These are phyloP conservation scores for Benitochromis conjunctus DNA, from an alignment of 2,113 vertebrate species.

Conservation along the genomic window DNA sequence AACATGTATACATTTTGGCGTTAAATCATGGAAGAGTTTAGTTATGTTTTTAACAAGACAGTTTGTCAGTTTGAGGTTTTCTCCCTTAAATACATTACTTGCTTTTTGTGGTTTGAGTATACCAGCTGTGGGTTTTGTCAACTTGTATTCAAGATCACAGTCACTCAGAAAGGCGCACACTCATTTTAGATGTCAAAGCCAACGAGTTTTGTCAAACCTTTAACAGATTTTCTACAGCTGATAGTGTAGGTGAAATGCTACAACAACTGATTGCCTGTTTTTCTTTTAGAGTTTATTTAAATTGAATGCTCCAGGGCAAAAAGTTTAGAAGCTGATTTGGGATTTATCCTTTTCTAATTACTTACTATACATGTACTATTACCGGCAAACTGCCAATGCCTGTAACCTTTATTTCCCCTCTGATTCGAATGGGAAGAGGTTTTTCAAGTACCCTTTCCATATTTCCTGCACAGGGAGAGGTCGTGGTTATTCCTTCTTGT, in stretches of 20 bases:
- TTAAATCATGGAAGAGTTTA: constrained; percentile 33
- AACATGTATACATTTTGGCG: constrained; percentile 32
- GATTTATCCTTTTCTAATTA: not conserved
- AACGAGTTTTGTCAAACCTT: not conserved
- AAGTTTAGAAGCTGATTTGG: not conserved
- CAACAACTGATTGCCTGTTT: not conserved
- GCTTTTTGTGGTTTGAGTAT: not conserved
- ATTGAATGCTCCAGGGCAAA: not conserved
- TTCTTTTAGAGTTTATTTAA: not conserved
- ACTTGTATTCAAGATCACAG: not conserved
- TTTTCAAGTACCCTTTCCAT: not conserved
- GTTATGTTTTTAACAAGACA: not conserved
- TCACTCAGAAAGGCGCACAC: not conserved
- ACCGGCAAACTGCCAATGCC: not conserved
- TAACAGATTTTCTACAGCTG: not conserved
- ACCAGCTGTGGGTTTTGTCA: constrained; percentile 4
- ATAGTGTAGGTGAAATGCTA: not conserved
- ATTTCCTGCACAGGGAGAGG: not conserved
- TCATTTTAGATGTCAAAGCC: constrained; percentile 9
- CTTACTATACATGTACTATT: not conserved
- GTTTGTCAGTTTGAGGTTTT: constrained; percentile 27
- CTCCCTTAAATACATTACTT: not conserved
- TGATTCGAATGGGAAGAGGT: not conserved
- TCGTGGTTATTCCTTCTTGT: constrained; percentile 26
- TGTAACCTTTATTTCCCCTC: not conserved